phyloP scores from a whole-genome alignment of 2,113 vertebrate species.

The Calyptommatus sinebrachiatus region DNA sequence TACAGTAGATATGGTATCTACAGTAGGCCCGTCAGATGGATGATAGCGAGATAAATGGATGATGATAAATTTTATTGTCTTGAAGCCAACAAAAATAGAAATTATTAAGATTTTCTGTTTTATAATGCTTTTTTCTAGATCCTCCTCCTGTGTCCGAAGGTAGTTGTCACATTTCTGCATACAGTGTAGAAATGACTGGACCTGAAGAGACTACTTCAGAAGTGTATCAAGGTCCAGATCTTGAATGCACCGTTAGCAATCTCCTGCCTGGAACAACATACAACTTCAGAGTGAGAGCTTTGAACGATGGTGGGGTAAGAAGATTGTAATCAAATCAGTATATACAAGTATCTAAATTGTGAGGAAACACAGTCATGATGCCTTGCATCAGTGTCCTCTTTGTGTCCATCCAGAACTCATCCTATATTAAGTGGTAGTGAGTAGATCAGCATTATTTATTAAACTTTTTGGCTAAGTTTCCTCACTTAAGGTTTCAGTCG shows the following conservation, averaged over 20 bases:
- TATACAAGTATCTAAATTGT: neutral
- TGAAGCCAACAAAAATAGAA: neutral
- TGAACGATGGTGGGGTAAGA: constrained; percentile 93
- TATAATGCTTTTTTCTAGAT: constrained; percentile 45
- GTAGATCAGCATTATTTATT: neutral
- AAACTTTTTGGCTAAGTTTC: neutral
- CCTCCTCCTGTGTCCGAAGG: constrained; percentile 66
- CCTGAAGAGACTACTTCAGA: constrained; percentile 74
- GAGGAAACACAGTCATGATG: too few species aligned
- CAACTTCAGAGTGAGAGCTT: constrained; percentile 83
- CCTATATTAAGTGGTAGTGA: neutral
- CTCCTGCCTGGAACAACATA: constrained; percentile 91
- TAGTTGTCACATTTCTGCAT: constrained; percentile 80
- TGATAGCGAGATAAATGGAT: too few species aligned
- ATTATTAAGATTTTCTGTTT: neutral
- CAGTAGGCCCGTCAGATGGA: too few species aligned
- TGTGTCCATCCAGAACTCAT: too few species aligned
- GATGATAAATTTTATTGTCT: too few species aligned
- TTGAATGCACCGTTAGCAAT: constrained; percentile 87
- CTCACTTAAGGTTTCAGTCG: neutral
- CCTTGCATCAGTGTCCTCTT: too few species aligned
- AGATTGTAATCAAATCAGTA: neutral
- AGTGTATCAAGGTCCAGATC: constrained; percentile 83
- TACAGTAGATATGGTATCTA: too few species aligned
- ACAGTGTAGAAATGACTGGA: constrained; percentile 90